Evolutionary conservation across 2,113 vertebrate genomes (phyloP).

Genomic region (Apteryx owenii): DNA sequence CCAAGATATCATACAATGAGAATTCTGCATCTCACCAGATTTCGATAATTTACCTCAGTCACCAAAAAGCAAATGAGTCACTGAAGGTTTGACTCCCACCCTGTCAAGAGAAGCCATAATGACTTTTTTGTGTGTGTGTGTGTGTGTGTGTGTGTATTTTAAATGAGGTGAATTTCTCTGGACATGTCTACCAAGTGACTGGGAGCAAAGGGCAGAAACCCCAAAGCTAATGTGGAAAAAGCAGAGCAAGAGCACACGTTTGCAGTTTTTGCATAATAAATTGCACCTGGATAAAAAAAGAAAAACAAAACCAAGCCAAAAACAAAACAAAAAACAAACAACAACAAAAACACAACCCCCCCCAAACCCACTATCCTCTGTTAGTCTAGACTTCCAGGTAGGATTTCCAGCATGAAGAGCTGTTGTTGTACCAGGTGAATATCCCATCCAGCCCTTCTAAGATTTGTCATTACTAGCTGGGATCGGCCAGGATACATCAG

Average conservation of each 20-base stretch:
- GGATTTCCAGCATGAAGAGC: neutral
- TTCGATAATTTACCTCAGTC: neutral
- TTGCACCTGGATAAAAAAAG: neutral
- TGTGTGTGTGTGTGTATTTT: neutral
- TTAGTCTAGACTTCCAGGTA: neutral
- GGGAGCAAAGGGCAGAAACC: neutral
- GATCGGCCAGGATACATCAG: neutral
- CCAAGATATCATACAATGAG: neutral
- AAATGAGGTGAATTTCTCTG: neutral
- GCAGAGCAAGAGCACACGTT: neutral
- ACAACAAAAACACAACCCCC: no score
- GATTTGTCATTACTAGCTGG: neutral
- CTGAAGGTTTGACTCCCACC: neutral
- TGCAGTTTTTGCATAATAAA: neutral
- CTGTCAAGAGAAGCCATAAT: neutral
- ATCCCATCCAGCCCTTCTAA: neutral
- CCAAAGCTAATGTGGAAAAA: neutral
- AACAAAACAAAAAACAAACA: no score
- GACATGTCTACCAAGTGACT: neutral
- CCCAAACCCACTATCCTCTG: accelerated
- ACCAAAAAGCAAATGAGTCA: neutral
- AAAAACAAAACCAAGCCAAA: no score
- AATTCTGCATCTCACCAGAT: neutral
- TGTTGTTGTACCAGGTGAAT: neutral
- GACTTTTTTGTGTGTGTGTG: neutral